These are phyloP conservation scores for Babyrousa celebensis DNA, from an alignment of 2,797 vertebrate genomes.

Conservation along the genomic window DNA sequence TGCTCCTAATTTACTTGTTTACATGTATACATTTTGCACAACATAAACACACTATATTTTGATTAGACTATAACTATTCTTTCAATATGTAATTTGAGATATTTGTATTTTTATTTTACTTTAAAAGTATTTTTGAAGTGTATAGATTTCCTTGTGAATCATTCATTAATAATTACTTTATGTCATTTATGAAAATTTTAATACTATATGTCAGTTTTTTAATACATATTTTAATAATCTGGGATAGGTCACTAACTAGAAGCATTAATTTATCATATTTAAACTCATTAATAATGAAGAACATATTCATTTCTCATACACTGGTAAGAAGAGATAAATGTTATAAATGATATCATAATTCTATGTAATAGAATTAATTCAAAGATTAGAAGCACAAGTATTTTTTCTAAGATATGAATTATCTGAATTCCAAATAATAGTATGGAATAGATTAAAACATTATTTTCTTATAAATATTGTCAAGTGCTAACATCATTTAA, in stretches of 20 bases:
- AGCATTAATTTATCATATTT: background rate
- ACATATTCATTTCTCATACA: background rate
- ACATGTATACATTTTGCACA: background rate
- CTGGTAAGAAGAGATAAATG: background rate
- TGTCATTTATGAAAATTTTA: background rate
- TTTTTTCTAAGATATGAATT: background rate
- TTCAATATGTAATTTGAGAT: background rate
- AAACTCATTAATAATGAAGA: background rate
- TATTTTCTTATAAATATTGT: background rate
- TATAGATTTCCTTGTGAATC: background rate
- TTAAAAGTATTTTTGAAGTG: background rate
- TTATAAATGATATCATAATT: background rate
- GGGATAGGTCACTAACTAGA: background rate
- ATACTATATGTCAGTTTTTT: background rate
- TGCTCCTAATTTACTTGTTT: background rate
- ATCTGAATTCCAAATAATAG: background rate
- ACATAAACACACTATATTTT: background rate
- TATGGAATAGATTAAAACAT: background rate
- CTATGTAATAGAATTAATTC: background rate
- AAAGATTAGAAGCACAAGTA: background rate
- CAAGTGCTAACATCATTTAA: background rate
- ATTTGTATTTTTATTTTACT: conserved; percentile 10
- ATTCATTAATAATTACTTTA: background rate
- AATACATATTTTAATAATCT: background rate
- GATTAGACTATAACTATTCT: background rate